phyloP scores from a whole-genome alignment of 2,113 vertebrate species.

The Sylvilagus bachmani region DNA sequence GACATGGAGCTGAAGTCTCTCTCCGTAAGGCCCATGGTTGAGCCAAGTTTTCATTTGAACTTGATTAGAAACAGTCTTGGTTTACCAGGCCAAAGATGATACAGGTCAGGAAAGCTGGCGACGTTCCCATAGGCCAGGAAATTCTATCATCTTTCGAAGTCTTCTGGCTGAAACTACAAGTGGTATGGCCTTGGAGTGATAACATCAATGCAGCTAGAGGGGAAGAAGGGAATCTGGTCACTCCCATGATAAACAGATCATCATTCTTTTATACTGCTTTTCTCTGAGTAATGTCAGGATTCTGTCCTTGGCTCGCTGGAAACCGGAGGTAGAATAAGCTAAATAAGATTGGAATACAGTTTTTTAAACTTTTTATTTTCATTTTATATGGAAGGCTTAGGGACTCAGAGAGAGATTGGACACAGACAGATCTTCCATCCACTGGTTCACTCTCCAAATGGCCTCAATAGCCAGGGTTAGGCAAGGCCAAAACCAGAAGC shows the following conservation, averaged over 20 bases:
- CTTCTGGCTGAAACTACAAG: constrained; percentile 17
- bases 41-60: neutral
- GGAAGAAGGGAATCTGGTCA: neutral
- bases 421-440: too few relatives aligned
- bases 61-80: constrained; percentile 43
- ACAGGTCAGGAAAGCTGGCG: neutral
- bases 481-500: too few relatives aligned
- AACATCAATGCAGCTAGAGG: neutral
- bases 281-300: neutral
- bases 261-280: neutral
- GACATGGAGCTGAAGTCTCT: neutral
- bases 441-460: too few relatives aligned
- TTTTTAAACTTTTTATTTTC: too few relatives aligned
- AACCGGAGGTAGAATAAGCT: neutral
- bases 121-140: constrained; percentile 34
- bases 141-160: constrained; percentile 7
- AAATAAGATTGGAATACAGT: neutral
- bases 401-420: too few relatives aligned
- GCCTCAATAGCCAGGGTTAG: too few relatives aligned
- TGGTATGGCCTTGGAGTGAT: neutral
- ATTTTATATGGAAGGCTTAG: too few relatives aligned
- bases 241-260: neutral
- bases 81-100: neutral
- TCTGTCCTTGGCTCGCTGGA: constrained; percentile 26
- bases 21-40: neutral